Conservation (phyloP, 2,113 vertebrate genomes). For the Ochotona curzoniae region DNA sequence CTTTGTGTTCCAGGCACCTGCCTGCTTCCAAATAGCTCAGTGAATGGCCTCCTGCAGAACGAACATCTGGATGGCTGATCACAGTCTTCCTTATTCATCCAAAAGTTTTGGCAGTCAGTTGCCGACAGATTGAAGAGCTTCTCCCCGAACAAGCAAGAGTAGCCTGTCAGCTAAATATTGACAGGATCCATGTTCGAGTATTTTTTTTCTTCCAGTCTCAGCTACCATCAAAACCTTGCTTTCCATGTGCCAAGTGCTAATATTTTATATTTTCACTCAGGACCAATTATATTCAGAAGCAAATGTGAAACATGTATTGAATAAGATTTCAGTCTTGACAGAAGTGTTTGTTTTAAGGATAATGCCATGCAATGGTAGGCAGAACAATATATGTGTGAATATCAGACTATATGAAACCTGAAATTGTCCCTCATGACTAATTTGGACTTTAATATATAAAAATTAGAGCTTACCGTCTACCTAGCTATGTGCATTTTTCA, state of each 20-base stretch:
- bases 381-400: conserved; percentile 49
- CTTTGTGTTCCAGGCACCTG: conserved; percentile 55
- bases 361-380: neutral
- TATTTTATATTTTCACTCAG: conserved; percentile 61
- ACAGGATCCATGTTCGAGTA: conserved; percentile 12
- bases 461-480: conserved; percentile 75
- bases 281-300: conserved; percentile 48
- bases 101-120: conserved; percentile 70
- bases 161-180: conserved; percentile 68
- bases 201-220: neutral
- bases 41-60: conserved; percentile 59
- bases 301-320: conserved; percentile 61
- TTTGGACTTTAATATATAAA: conserved; percentile 69
- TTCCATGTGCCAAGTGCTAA: conserved; percentile 52
- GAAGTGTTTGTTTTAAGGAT: conserved; percentile 34
- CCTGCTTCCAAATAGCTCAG: conserved; percentile 53
- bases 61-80: conserved; percentile 72
- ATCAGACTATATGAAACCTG: conserved; percentile 75
- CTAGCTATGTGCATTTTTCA: conserved; percentile 75
- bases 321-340: conserved; percentile 21
- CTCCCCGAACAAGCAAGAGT: conserved; percentile 55
- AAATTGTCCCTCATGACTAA: conserved; percentile 77
- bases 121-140: conserved; percentile 75
- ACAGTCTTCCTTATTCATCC: conserved; percentile 61
- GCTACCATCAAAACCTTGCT: conserved; percentile 63